Evolutionary conservation across 2,888 invertebrate species (phyloP).

Genomic region (Linnaemya tessellans): DNA sequence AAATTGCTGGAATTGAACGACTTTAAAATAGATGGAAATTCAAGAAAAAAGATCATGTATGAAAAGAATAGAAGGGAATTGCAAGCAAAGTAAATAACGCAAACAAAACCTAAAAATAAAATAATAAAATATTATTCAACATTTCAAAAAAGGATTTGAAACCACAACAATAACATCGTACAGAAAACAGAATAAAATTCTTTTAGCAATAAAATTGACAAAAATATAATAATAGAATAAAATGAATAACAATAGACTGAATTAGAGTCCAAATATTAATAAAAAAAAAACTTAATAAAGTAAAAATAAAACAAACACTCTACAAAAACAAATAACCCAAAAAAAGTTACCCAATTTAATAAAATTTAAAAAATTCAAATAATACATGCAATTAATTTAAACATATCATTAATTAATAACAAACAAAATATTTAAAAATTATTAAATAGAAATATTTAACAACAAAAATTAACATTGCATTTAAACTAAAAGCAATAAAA

Average conservation of each 20-base stretch:
- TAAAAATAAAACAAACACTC: slow-evolving; percentile 35
- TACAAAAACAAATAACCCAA: slow-evolving; percentile 37
- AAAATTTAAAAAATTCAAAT: slow-evolving; percentile 45
- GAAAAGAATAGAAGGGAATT: slow-evolving; percentile 55
- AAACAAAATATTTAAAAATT: slow-evolving; percentile 53
- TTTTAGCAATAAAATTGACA: slow-evolving; percentile 48
- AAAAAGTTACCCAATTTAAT: slow-evolving; percentile 47
- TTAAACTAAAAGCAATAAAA: slow-evolving; percentile 67
- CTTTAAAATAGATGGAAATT: slow-evolving; percentile 26
- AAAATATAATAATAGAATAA: slow-evolving; percentile 57
- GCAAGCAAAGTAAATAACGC: slow-evolving; percentile 48
- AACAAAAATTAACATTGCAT: slow-evolving; percentile 60
- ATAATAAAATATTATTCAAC: slow-evolving; percentile 39
- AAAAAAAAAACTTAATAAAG: slow-evolving; percentile 1
- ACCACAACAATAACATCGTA: slow-evolving; percentile 70
- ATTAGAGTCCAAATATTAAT: slow-evolving; percentile 82
- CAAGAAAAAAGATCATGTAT: slow-evolving; percentile 41
- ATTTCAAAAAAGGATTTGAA: slow-evolving; percentile 73
- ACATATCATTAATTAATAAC: slow-evolving; percentile 81
- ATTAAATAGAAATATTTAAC: slow-evolving; percentile 40
- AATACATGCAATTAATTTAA: slow-evolving; percentile 82
- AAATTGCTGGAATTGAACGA: slow-evolving; percentile 70
- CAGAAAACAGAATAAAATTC: slow-evolving; percentile 44
- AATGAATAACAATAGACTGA: slow-evolving; percentile 81
- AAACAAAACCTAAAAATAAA: slow-evolving; percentile 64